phyloP scores from a whole-genome alignment of 2,888 invertebrate genomes.

The Leptothorax acervorum region DNA sequence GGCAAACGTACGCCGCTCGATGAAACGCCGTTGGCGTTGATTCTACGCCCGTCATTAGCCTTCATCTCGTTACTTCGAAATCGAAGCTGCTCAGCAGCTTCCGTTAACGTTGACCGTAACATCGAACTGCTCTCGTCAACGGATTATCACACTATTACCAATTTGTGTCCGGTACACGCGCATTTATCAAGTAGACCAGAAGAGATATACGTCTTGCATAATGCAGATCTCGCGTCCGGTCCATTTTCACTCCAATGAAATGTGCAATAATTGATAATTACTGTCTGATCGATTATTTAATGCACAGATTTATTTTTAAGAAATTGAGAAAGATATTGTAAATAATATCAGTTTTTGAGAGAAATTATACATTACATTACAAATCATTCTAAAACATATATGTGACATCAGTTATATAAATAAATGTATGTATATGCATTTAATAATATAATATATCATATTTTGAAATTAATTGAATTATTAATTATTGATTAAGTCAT shows the following conservation, averaged over 20 bases:
- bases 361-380: neutral
- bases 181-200: constrained; percentile 17
- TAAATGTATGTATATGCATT: neutral
- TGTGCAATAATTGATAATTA: neutral
- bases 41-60: constrained; percentile 48
- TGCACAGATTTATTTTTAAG: neutral
- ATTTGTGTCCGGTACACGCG: constrained; percentile 29
- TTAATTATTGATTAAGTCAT: neutral
- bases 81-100: constrained; percentile 33
- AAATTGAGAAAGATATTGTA: neutral
- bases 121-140: constrained; percentile 36
- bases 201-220: constrained; percentile 6
- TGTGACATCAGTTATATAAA: neutral
- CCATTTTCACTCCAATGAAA: neutral
- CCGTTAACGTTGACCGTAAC: constrained; percentile 39
- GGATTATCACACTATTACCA: constrained; percentile 42
- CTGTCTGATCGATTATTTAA: neutral
- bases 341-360: constrained; percentile 1
- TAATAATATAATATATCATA: neutral
- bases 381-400: neutral
- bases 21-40: neutral
- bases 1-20: constrained; percentile 24
- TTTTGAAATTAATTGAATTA: neutral
- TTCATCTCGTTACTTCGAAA: constrained; percentile 50
- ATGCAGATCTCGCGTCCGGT: neutral